These are phyloP conservation scores for Lanistes nyassanus DNA, from an alignment of 1,140 invertebrate genomes.

Conservation along the genomic window DNA sequence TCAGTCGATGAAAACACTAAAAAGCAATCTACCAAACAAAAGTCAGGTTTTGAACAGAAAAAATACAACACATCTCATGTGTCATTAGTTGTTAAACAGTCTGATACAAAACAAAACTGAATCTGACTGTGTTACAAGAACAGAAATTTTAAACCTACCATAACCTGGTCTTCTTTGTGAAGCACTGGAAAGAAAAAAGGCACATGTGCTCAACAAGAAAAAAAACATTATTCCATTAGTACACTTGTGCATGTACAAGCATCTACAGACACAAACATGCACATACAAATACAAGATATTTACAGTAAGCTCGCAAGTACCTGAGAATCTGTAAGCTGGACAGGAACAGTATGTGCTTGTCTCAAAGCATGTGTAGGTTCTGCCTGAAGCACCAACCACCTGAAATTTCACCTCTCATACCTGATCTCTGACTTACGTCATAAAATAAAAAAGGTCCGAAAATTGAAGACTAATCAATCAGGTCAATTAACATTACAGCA, in stretches of 20 bases:
- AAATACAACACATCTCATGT: too few species aligned
- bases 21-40: too few species aligned
- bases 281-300: background rate
- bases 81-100: background rate
- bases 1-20: too few species aligned
- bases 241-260: background rate
- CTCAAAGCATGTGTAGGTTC: too few species aligned
- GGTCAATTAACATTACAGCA: too few species aligned
- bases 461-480: background rate
- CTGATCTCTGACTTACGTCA: background rate
- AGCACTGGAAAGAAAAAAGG: constrained; percentile 42
- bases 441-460: background rate
- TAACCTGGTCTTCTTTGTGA: constrained; percentile 48
- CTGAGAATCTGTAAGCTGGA: too few species aligned
- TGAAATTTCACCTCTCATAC: background rate
- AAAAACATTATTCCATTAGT: too few species aligned
- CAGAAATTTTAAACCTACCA: constrained; percentile 38
- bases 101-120: background rate
- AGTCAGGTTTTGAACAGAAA: too few species aligned
- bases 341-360: background rate
- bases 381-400: background rate
- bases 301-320: background rate
- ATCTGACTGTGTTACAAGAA: background rate
- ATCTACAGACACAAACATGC: background rate
- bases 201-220: too few species aligned